A percentile compares a stretch with the other conserved stretches of the same genome.
phyloP scores from a whole-genome alignment of 1,140 invertebrate species.

The Halotydeus destructor region DNA sequence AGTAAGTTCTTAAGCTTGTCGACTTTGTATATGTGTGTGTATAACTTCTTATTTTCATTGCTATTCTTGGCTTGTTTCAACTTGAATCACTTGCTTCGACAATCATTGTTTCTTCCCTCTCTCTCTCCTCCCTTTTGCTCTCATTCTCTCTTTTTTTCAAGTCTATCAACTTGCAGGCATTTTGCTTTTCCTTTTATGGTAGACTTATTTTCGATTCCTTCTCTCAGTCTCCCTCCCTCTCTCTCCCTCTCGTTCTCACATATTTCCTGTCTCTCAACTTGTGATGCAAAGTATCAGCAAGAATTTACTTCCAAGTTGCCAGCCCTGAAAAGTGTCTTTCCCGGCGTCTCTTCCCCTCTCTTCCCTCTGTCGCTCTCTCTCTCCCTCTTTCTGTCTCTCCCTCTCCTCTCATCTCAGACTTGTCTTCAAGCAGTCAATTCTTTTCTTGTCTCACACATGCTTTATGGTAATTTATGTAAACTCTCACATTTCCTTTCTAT shows the following conservation, averaged over 20 bases:
- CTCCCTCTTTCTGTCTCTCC: not conserved
- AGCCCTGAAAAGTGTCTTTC: no score
- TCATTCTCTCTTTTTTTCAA: not conserved
- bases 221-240: not conserved
- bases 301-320: no score
- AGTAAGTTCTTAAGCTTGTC: not conserved
- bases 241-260: not conserved
- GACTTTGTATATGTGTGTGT: not conserved
- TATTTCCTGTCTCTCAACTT: not conserved
- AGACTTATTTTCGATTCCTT: not conserved
- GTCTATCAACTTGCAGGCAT: not conserved
- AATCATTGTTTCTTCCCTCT: not conserved
- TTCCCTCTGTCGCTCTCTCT: not conserved
- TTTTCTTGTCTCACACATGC: no score
- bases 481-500: no score
- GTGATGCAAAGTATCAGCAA: no score
- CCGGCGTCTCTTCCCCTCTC: not conserved
- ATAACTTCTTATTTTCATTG: not conserved
- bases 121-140: not conserved
- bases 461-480: no score
- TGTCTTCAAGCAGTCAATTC: no score
- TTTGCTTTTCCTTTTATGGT: not conserved
- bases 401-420: not conserved
- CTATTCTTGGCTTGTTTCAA: not conserved
- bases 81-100: not conserved